phyloP scores from a whole-genome alignment of 2,113 vertebrate species.

The Capreolus pygargus region DNA sequence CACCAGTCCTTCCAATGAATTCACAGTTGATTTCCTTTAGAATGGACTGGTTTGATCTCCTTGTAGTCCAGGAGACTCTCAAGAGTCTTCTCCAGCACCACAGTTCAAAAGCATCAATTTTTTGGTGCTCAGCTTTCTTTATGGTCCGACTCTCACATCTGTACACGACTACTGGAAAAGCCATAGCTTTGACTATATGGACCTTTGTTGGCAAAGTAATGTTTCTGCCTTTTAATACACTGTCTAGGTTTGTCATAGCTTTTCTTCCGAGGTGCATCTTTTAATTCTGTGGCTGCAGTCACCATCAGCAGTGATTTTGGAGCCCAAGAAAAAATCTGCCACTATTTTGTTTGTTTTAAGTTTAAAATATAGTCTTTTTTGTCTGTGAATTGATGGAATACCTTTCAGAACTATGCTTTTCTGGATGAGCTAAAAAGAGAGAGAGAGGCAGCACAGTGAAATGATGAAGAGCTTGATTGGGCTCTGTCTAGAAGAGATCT shows the following conservation, averaged over 20 bases:
- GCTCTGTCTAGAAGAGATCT: background rate
- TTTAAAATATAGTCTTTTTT: background rate
- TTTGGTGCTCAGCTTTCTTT: background rate
- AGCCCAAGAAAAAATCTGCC: background rate
- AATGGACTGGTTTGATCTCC: background rate
- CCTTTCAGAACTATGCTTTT: background rate
- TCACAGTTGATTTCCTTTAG: background rate
- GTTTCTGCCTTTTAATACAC: background rate
- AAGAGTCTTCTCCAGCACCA: background rate
- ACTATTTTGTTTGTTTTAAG: background rate
- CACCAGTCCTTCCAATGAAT: background rate
- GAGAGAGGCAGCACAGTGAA: background rate
- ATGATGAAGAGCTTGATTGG: background rate
- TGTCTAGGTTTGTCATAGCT: background rate
- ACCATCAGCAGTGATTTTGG: background rate
- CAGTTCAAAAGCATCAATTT: background rate
- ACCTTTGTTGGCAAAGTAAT: background rate
- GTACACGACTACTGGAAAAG: background rate
- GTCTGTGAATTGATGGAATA: background rate
- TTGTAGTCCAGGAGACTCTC: background rate
- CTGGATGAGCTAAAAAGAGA: background rate
- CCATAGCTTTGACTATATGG: background rate
- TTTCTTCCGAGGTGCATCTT: background rate
- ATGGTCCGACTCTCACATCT: background rate
- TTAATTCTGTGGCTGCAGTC: background rate